Evolutionary conservation across 2,113 vertebrate genomes (phyloP).

Genomic region (Eolophus roseicapilla): DNA sequence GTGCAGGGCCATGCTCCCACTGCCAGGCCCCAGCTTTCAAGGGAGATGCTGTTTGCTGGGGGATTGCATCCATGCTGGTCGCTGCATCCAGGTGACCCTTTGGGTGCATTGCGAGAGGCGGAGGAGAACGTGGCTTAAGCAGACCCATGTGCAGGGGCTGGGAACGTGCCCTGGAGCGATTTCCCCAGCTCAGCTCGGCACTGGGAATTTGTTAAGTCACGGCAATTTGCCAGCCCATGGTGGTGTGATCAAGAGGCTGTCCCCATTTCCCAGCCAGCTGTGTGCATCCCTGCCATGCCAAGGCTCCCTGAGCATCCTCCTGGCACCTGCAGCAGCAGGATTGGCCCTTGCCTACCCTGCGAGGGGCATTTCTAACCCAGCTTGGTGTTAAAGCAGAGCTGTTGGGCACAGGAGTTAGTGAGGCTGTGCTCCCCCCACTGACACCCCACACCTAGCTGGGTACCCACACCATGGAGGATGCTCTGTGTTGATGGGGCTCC

Average conservation of each 20-base stretch:
- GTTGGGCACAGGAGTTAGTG: too few relatives aligned
- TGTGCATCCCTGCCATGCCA: neutral
- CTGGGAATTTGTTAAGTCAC: neutral
- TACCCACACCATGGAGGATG: neutral
- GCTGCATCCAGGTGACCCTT: neutral
- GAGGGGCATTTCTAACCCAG: accelerated
- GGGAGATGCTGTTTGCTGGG: accelerated
- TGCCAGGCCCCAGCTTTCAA: accelerated
- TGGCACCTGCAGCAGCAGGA: neutral
- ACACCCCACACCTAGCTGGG: accelerated
- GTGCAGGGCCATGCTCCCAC: accelerated
- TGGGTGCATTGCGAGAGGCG: accelerated
- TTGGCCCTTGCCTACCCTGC: accelerated
- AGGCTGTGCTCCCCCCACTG: accelerated
- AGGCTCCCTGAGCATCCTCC: neutral
- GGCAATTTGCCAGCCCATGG: conserved; percentile 32
- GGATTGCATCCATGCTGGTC: neutral
- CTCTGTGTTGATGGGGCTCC: accelerated
- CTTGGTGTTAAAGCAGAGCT: accelerated
- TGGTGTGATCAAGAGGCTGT: conserved; percentile 23
- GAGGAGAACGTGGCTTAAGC: conserved; percentile 11
- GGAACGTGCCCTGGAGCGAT: conserved; percentile 16
- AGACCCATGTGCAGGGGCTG: neutral
- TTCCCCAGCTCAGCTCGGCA: conserved; percentile 41
- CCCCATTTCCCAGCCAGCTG: neutral